phyloP scores from a whole-genome alignment of 1,140 invertebrate species.

The Drosophila melanogaster region DNA sequence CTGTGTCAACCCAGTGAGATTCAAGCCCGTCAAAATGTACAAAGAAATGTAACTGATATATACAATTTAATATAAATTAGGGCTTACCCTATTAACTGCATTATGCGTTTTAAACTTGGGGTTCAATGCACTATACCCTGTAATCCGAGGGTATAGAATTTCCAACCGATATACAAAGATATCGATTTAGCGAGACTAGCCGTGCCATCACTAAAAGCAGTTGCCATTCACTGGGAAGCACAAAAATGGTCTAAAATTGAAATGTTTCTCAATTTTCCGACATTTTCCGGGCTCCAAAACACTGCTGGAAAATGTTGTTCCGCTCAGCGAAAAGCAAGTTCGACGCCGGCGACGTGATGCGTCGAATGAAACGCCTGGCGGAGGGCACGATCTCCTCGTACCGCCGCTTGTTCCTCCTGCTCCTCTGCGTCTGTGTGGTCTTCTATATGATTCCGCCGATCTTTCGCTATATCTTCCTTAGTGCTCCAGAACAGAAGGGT shows the following conservation, averaged over 20 bases:
- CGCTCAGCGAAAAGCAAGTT: slow-evolving; percentile 84
- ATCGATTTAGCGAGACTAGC: not conserved
- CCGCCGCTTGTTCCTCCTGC: slow-evolving; percentile 87
- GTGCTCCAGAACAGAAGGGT: slow-evolving; percentile 84
- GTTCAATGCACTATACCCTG: not conserved
- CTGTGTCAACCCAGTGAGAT: slow-evolving; percentile 2
- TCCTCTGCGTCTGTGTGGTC: slow-evolving; percentile 87
- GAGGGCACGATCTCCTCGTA: slow-evolving; percentile 88
- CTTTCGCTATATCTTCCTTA: slow-evolving; percentile 87
- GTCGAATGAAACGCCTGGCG: slow-evolving; percentile 86
- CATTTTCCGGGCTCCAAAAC: slow-evolving; percentile 30
- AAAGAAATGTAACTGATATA: not conserved
- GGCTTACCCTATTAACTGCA: too few relatives aligned
- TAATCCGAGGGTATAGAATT: not conserved
- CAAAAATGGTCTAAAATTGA: slow-evolving; percentile 26
- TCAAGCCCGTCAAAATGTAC: not conserved
- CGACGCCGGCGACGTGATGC: slow-evolving; percentile 85
- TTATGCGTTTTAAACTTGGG: too few relatives aligned
- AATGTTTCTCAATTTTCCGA: slow-evolving; percentile 49
- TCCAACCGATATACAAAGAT: not conserved
- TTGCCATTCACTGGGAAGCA: slow-evolving; percentile 15
- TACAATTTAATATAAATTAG: not conserved
- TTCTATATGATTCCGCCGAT: slow-evolving; percentile 88
- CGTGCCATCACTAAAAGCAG: slow-evolving; percentile 5
- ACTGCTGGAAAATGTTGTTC: slow-evolving; percentile 70